These are phyloP conservation scores for Diplosoma virens DNA, from an alignment of 23 tunicate genomes.

Conservation along the genomic window DNA sequence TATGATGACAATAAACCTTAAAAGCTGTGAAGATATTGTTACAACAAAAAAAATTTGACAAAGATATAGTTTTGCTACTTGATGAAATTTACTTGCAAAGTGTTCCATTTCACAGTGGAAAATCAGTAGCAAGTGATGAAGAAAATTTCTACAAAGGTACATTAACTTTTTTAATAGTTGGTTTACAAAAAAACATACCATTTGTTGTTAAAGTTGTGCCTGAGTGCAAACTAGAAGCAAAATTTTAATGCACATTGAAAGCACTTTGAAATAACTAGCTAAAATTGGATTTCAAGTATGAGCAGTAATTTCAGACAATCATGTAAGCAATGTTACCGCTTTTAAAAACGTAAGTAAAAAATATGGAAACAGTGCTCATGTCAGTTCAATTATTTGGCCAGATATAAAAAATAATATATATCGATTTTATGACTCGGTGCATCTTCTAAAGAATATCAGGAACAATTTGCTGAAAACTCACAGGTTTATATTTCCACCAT, in stretches of 20 bases:
- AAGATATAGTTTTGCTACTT: background rate
- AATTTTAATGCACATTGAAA: background rate
- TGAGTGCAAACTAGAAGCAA: background rate
- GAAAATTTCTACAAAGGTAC: background rate
- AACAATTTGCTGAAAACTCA: background rate
- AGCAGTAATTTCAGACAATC: constrained; percentile 7
- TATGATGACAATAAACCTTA: background rate
- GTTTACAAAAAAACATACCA: constrained; percentile 4
- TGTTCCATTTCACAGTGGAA: background rate
- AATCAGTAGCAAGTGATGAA: background rate
- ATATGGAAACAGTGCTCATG: background rate
- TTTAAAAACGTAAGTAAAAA: background rate
- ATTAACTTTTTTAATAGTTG: constrained; percentile 2
- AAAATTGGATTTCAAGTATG: constrained; percentile 13
- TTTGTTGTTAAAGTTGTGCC: constrained; percentile 7
- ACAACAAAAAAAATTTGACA: background rate
- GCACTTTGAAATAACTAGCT: background rate
- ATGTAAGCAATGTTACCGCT: constrained; percentile 1
- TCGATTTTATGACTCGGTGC: constrained; percentile 6
- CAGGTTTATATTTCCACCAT: background rate
- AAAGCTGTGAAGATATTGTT: background rate
- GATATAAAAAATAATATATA: background rate
- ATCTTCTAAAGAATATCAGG: background rate
- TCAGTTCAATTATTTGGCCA: background rate
- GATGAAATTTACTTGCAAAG: background rate